Base-by-base conservation (phyloP, 2,888 invertebrate species). In the Noctua fimbriata region DNA sequence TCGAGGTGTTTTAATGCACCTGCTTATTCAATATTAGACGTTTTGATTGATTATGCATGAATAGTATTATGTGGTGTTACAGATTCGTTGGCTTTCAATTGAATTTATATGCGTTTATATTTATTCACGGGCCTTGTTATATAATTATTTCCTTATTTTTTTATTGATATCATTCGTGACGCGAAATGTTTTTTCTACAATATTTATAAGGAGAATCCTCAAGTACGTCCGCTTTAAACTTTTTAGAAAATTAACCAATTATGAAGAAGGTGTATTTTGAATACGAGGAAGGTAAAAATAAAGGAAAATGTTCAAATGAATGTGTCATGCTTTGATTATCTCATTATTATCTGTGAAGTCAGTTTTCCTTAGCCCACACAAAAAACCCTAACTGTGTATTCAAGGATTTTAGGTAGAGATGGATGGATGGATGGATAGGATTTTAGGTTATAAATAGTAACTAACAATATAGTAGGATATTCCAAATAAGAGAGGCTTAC, bases 131-230 rank as follows among this genome's bases (percentile, higher is more conserved):
- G 10, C 69, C 76, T 83, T 77, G 76, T 74, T 71, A 4, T 55
- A 70, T 81, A 76, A 78, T 82, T 76, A 85, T 85, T 89, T 89
- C 83, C 83, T 82, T 82, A 81, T 81, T 73, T 80, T 70, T 58
- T 41, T 78, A 87, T 80, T 67, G 77, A 44, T 83, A 69, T 75
- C 69, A 73, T 2, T 72, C 36, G 69, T 78, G 74, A 79, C 66
- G 52, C 65, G 16, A 36, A 77, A 63, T 55, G 66, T 78, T 82
- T 79, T 79, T 81, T 83, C 55, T 77, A 32, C 28, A 75, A 77
- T 81, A 80, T 76, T 80, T n/a, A 84, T 75, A 24, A 52, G 75
- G 47, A 58, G 55, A 67, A 44, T 67, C 49, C 24, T 55, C 32
- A 28, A 28, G 36, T n/a, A 65, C 16, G 63, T 63, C 32, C 71